These are phyloP conservation scores for Semaprochilodus insignis DNA, from an alignment of 2,797 vertebrate species.

Conservation along the genomic window DNA sequence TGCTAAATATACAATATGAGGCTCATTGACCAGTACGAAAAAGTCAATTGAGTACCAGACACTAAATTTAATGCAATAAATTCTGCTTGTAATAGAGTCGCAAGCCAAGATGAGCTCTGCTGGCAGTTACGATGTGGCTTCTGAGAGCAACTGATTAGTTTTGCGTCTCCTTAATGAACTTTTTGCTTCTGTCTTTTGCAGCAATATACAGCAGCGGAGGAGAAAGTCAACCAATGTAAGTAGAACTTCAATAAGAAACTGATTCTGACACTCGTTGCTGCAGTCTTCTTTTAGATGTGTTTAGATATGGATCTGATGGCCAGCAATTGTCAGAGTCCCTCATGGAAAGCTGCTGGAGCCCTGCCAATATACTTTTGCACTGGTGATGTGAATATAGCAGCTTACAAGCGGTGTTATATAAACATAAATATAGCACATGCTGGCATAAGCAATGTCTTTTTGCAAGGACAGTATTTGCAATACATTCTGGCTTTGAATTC, in stretches of 20 bases:
- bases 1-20: background rate
- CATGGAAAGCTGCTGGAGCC: background rate
- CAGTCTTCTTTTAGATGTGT: constrained; percentile 37
- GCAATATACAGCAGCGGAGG: constrained; percentile 16
- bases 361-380: background rate
- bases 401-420: background rate
- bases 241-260: background rate
- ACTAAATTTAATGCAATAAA: no score
- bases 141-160: background rate
- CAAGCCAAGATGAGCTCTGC: background rate
- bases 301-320: background rate
- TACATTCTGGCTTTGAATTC: background rate
- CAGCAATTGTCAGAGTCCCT: background rate
- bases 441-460: background rate
- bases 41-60: no score
- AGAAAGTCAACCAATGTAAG: constrained; percentile 48
- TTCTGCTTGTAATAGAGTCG: background rate
- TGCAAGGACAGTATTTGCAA: background rate
- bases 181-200: constrained; percentile 32
- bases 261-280: background rate
- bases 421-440: background rate
- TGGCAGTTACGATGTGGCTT: background rate
- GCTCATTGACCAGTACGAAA: no score
- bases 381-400: background rate
- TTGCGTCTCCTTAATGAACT: background rate